Evolutionary conservation across 2,888 invertebrate species (phyloP).

Genomic region (Rhogogaster chlorosoma): DNA sequence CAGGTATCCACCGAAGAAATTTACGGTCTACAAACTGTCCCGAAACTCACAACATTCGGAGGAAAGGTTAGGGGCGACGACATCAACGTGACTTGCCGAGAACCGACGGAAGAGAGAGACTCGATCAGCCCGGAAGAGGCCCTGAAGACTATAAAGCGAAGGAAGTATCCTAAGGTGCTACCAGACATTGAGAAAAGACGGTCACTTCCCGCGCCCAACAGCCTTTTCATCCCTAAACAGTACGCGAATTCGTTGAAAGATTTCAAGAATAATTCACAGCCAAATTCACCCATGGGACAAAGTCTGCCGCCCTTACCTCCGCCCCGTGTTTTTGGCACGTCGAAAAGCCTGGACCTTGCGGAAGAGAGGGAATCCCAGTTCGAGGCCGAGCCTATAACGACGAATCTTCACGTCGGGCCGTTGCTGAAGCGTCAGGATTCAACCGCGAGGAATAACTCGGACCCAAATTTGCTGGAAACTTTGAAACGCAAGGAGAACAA

Average conservation of each 20-base stretch:
- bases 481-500: conserved; percentile 65
- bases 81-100: conserved; percentile 88
- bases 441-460: conserved; percentile 65
- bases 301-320: conserved; percentile 83
- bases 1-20: conserved; percentile 47
- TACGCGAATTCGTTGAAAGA: conserved; percentile 65
- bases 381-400: conserved; percentile 65
- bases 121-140: conserved; percentile 85
- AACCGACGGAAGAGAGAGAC: conserved; percentile 74
- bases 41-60: conserved; percentile 71
- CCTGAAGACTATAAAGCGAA: conserved; percentile 85
- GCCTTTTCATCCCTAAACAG: conserved; percentile 65
- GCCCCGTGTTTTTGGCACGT: conserved; percentile 82
- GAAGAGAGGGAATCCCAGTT: conserved; percentile 66
- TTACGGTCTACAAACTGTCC: conserved; percentile 58
- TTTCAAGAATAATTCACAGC: conserved; percentile 61
- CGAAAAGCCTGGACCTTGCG: conserved; percentile 68
- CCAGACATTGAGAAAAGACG: conserved; percentile 83
- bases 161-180: conserved; percentile 92
- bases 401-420: conserved; percentile 74
- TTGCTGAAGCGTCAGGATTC: conserved; percentile 68
- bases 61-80: conserved; percentile 77
- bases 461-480: conserved; percentile 69
- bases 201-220: conserved; percentile 71
- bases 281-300: conserved; percentile 54